Evolutionary conservation across 2,113 vertebrate species (phyloP).

Genomic region (Neoarius graeffei): DNA sequence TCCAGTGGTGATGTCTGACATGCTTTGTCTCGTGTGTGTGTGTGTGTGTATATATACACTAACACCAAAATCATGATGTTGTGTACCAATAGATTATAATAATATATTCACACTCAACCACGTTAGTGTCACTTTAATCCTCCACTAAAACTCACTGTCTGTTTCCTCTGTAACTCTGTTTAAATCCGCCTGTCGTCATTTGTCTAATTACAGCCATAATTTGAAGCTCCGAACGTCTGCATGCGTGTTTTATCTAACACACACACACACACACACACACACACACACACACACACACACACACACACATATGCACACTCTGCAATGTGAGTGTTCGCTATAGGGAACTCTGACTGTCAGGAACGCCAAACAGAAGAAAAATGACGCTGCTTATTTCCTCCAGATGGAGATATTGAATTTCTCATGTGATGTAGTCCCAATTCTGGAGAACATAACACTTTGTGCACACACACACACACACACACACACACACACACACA

Average conservation of each 20-base stretch:
- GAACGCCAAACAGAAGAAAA: conserved; percentile 46
- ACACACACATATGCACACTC: conserved; percentile 21
- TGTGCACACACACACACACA: neutral
- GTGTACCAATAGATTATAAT: neutral
- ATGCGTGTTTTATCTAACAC: conserved; percentile 48
- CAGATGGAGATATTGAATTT: conserved; percentile 57
- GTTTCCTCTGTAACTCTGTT: conserved; percentile 43
- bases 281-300: conserved; percentile 30
- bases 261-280: conserved; percentile 9
- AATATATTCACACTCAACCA: neutral
- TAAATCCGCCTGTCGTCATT: conserved; percentile 39
- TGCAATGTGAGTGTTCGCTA: neutral
- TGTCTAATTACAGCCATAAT: conserved; percentile 51
- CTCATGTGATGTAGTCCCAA: conserved; percentile 56
- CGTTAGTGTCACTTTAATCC: neutral
- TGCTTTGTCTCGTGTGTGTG: neutral
- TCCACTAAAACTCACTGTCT: neutral
- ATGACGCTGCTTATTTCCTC: conserved; percentile 54
- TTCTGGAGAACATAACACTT: conserved; percentile 55
- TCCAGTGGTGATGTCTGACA: neutral
- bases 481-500: too few species aligned
- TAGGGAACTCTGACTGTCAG: conserved; percentile 46
- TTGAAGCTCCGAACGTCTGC: conserved; percentile 43
- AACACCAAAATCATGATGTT: neutral
- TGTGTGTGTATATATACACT: neutral